phyloP scores from a whole-genome alignment of 2,888 invertebrate genomes.

The Elaeidobius kamerunicus region DNA sequence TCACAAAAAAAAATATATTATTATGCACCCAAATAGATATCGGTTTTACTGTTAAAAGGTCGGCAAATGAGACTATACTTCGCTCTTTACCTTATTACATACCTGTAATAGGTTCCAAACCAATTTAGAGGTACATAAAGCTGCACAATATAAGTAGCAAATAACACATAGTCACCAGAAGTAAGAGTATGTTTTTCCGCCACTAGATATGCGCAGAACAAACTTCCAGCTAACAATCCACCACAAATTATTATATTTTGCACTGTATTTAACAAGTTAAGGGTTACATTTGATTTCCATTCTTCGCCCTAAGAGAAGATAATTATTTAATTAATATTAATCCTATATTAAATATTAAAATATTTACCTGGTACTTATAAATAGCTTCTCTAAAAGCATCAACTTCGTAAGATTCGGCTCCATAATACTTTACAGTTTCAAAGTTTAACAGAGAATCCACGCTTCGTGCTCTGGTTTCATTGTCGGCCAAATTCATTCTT shows the following conservation, averaged over 20 bases:
- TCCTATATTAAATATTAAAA: too few relatives aligned
- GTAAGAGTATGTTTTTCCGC: conserved; percentile 65
- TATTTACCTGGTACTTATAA: conserved; percentile 74
- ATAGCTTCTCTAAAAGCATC: conserved; percentile 82
- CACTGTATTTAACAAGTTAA: conserved; percentile 85
- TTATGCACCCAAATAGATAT: too few relatives aligned
- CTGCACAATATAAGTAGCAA: conserved; percentile 91
- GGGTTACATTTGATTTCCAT: conserved; percentile 80
- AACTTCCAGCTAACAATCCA: conserved; percentile 81
- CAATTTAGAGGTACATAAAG: conserved; percentile 95
- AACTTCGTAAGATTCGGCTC: conserved; percentile 91
- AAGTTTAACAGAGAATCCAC: conserved; percentile 97
- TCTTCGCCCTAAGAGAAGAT: conserved; percentile 70
- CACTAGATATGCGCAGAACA: conserved; percentile 87
- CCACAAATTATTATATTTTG: conserved; percentile 88
- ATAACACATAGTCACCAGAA: conserved; percentile 94
- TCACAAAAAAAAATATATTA: too few relatives aligned
- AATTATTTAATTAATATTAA: too few relatives aligned
- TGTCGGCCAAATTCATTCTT: conserved; percentile 92
- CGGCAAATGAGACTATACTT: not conserved
- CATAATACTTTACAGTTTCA: conserved; percentile 98
- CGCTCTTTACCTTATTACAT: conserved; percentile 33
- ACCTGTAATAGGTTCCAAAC: conserved; percentile 98
- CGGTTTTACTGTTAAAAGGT: not conserved
- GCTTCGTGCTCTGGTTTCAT: conserved; percentile 85